Base-by-base conservation (phyloP, 2,797 vertebrate species). In the Hyperoplus immaculatus region DNA sequence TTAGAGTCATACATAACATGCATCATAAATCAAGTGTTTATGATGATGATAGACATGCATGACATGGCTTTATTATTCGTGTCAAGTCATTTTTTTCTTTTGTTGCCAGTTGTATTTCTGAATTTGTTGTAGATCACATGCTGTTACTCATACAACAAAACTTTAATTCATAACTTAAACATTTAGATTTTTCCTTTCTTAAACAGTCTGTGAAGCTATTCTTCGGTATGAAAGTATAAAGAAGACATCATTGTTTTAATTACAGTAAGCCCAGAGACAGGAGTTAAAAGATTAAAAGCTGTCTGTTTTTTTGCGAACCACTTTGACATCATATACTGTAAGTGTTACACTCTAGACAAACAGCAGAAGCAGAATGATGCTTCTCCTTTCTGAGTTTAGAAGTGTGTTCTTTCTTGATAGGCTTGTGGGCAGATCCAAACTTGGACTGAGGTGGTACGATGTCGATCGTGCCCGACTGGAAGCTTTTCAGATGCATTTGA, bases 401-500 rank as follows among this genome's bases (percentile, higher is more conserved):
- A 5, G 12, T 58, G 4, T 58, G 68, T 42, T 82, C 4, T 84
- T 9, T 78, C 47, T 75, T 29, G 5, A 6, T 86, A 97, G 97
- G 83, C 69, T 1, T 96, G 96, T 57, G 92, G 87, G 59, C 78
- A 89, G 81, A 83, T 87, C 3, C 89, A 86, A 4, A 83, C 59
- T 38, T 69, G 85, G 21, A 87, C 88, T 2, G 87, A 89, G 29
- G 92, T 82, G 16, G 87, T 93, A 29, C 64, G 13, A 0, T 99
- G 98, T 86, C 94, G 75, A 71, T 14, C 51, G 2, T 99, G 98
- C 66, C 90, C 94, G 0, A 68, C 82, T 0, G 96, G 95, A 45
- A 96, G 93, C 82, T 99, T 98, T 90, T 99, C 97, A 1, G 87
- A 93, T 6, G 29, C 83, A 0, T 60, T 78, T 0, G 92, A 94